Evolutionary conservation across 1,140 invertebrate genomes (phyloP).

Genomic region (Idris sp.): DNA sequence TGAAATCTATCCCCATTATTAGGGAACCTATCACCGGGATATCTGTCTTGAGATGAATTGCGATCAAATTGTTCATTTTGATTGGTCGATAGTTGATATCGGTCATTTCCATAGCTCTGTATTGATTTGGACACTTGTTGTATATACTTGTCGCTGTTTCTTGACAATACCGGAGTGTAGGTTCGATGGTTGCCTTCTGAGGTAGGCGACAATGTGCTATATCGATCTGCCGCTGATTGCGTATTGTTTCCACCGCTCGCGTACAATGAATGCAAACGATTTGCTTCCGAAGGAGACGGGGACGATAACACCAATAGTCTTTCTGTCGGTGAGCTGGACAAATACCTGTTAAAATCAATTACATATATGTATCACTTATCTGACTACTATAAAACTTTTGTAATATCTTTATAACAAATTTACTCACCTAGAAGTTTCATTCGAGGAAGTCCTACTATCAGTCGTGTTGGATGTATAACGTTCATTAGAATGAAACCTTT

Average conservation of each 20-base stretch:
- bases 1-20: conserved; percentile 63
- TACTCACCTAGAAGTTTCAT: conserved; percentile 56
- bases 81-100: conserved; percentile 60
- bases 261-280: conserved; percentile 41
- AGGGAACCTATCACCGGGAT: conserved; percentile 60
- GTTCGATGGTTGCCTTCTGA: conserved; percentile 52
- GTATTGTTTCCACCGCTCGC: conserved; percentile 42
- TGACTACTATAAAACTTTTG: too few species aligned
- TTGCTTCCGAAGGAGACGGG: conserved; percentile 78
- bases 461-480: conserved; percentile 63
- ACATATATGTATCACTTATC: too few species aligned
- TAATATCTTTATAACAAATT: too few species aligned
- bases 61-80: conserved; percentile 58
- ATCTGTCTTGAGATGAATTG: conserved; percentile 65
- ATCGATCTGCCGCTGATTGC: conserved; percentile 62
- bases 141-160: conserved; percentile 64
- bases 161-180: conserved; percentile 54
- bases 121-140: conserved; percentile 65
- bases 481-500: conserved; percentile 70
- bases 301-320: conserved; percentile 74
- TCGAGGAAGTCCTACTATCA: conserved; percentile 49
- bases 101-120: conserved; percentile 62
- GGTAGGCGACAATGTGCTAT: conserved; percentile 62
- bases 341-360: conserved; percentile 53
- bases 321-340: conserved; percentile 70